Conservation (phyloP, 2,113 vertebrate species). For the Marcusenius ussheri region DNA sequence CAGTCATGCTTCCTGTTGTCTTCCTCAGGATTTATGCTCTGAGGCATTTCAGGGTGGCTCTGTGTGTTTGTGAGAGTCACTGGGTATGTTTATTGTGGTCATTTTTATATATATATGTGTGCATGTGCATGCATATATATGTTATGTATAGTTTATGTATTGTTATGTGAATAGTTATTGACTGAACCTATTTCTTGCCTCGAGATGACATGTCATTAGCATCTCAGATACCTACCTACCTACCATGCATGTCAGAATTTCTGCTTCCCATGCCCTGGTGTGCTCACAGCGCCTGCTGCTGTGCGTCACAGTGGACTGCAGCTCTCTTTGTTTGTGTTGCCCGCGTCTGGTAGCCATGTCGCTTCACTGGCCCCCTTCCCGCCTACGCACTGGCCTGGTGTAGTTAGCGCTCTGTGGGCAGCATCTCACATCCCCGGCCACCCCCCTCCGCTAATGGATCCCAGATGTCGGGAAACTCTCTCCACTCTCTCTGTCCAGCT, state of each 20-base stretch:
- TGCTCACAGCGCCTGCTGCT: not conserved
- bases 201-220: not conserved
- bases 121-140: not conserved
- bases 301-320: not conserved
- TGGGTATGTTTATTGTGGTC: not conserved
- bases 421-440: not conserved
- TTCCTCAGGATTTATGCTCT: not conserved
- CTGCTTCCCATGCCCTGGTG: not conserved
- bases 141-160: not conserved
- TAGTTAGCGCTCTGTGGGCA: not conserved
- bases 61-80: not conserved
- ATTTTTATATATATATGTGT: not conserved
- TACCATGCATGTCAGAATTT: not conserved
- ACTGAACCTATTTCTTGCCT: not conserved
- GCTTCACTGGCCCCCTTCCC: not conserved
- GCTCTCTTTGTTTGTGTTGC: not conserved
- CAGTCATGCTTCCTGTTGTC: not conserved
- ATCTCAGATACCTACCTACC: not conserved
- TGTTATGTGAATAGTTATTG: not conserved
- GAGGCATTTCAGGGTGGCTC: not conserved
- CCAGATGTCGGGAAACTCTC: not conserved
- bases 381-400: not conserved
- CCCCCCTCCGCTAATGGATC: not conserved
- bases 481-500: not conserved
- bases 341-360: not conserved